A percentile compares a stretch with the other conserved stretches of the same genome.
phyloP scores from a whole-genome alignment of 2,888 invertebrate species.

The Balanococcus diminutus region DNA sequence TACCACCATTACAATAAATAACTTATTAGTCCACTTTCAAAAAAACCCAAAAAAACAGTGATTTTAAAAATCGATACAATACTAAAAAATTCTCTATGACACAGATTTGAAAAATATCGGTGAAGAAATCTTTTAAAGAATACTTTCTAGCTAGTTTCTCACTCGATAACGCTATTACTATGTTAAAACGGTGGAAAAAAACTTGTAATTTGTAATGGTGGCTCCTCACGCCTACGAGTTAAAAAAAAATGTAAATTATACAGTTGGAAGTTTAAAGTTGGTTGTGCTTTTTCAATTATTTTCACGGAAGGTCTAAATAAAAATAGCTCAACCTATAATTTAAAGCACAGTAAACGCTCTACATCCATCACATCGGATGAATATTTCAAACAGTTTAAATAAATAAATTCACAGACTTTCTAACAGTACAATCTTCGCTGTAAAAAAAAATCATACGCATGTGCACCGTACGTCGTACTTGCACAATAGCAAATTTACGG shows the following conservation, averaged over 20 bases:
- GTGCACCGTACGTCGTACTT: background rate
- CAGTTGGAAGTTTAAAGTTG: conserved; percentile 36
- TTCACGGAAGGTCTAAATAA: conserved; percentile 45
- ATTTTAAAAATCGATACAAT: background rate
- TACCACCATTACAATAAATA: background rate
- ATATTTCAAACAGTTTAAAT: conserved; percentile 9
- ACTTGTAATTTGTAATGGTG: conserved; percentile 41
- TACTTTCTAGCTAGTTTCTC: conserved; percentile 22
- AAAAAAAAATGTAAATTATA: conserved; percentile 44
- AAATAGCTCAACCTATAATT: conserved; percentile 45
- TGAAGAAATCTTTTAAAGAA: background rate
- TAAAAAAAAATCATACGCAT: background rate
- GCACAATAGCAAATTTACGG: no score
- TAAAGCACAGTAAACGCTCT: background rate
- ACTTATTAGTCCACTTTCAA: no score
- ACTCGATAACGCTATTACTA: conserved; percentile 29
- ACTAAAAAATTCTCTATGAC: background rate
- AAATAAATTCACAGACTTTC: background rate
- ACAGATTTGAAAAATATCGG: background rate
- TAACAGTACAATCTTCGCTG: background rate
- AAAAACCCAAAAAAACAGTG: background rate
- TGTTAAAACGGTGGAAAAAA: conserved; percentile 5
- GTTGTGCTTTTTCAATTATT: conserved; percentile 50
- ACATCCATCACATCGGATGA: conserved; percentile 18
- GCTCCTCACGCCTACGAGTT: conserved; percentile 37